A percentile compares a stretch with the other conserved stretches of the same genome.
These are phyloP conservation scores for Toxotes jaculatrix DNA, from an alignment of 2,113 vertebrate genomes.

Conservation along the genomic window DNA sequence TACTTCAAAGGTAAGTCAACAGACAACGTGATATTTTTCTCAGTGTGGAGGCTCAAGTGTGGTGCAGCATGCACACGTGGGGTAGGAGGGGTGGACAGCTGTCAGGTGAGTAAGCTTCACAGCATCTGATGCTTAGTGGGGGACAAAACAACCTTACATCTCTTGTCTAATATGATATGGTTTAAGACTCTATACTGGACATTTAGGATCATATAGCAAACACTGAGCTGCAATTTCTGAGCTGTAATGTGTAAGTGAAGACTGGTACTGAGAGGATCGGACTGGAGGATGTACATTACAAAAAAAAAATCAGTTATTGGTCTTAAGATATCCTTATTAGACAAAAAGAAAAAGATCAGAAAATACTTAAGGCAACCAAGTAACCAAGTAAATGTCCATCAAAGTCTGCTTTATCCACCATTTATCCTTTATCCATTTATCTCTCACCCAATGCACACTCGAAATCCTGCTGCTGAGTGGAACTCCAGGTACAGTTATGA, in stretches of 20 bases:
- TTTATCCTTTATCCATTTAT: too few species aligned
- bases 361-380: not conserved
- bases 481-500: not conserved
- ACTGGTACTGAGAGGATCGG: too few species aligned
- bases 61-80: not conserved
- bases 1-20: conserved; percentile 27
- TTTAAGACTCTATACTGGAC: too few species aligned
- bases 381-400: not conserved
- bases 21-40: not conserved
- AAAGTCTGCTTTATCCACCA: not conserved
- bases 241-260: not conserved
- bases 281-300: not conserved
- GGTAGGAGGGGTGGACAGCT: not conserved
- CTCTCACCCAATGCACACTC: not conserved
- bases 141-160: not conserved
- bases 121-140: not conserved
- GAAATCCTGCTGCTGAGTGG: not conserved
- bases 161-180: not conserved
- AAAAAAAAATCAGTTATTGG: not conserved
- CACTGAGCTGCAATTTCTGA: too few species aligned
- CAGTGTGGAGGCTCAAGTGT: not conserved
- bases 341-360: not conserved
- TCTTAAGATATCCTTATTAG: not conserved
- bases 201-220: too few species aligned
- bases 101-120: not conserved